A percentile compares a stretch with the other conserved stretches of the same genome.
Conservation (phyloP, 2,797 vertebrate species). For the Acipenser ruthenus region DNA sequence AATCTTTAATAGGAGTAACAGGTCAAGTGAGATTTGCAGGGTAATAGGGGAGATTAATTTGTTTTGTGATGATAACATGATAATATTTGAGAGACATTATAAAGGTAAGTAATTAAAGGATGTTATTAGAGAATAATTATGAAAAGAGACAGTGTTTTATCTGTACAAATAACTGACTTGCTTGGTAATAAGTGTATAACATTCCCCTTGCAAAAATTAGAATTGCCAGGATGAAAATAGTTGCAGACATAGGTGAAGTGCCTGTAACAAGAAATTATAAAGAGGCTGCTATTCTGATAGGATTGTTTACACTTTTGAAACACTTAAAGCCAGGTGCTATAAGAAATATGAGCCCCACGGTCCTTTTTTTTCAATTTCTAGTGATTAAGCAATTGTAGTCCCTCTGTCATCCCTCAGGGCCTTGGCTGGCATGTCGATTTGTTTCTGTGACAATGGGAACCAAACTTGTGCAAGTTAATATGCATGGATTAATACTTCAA, state of each 20-base stretch:
- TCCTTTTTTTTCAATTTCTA: constrained; percentile 35
- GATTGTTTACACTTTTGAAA: constrained; percentile 45
- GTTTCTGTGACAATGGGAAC: constrained; percentile 34
- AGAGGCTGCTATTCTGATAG: constrained; percentile 26
- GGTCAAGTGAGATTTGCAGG: constrained; percentile 20
- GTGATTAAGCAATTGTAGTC: constrained; percentile 43
- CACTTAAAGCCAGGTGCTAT: constrained; percentile 43
- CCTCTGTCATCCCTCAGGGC: constrained; percentile 21
- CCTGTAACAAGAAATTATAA: constrained; percentile 14
- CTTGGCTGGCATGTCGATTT: constrained; percentile 29
- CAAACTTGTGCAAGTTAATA: constrained; percentile 43
- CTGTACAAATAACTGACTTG: constrained; percentile 9
- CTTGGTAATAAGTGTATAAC: constrained; percentile 20
- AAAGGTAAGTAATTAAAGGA: constrained; percentile 37
- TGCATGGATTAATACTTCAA: constrained; percentile 47
- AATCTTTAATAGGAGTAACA: constrained; percentile 8
- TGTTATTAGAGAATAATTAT: constrained; percentile 40
- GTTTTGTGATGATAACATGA: constrained; percentile 30
- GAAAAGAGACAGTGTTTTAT: constrained; percentile 32
- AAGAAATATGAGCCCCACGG: constrained; percentile 22
- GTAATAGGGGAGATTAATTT: constrained; percentile 24
- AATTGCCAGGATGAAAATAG: constrained; percentile 36
- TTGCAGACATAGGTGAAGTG: constrained; percentile 38
- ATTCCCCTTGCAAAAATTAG: constrained; percentile 35
- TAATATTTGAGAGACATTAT: constrained; percentile 38